These are phyloP conservation scores for Danaus chrysippus DNA, from an alignment of 2,888 invertebrate species.

Conservation along the genomic window DNA sequence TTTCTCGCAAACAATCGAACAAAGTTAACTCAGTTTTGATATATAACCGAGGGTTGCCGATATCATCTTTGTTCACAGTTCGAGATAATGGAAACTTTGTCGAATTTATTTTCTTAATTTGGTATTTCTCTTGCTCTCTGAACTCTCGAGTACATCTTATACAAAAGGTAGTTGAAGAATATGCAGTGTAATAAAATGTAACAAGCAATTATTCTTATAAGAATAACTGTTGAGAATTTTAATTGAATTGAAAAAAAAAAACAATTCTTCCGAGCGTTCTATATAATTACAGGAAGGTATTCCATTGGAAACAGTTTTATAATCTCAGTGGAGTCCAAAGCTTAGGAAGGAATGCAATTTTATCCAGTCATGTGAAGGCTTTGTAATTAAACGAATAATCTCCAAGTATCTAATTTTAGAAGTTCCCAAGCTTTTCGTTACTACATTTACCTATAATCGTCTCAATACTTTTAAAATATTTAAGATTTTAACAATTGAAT, in stretches of 20 bases:
- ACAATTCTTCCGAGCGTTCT: constrained; percentile 1
- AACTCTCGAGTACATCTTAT: too few species aligned
- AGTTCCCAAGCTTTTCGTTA: background rate
- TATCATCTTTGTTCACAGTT: constrained; percentile 30
- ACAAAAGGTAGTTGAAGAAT: background rate
- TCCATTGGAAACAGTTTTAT: constrained; percentile 31
- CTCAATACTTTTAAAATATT: too few species aligned
- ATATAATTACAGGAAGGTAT: constrained; percentile 14
- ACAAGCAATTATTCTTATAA: background rate
- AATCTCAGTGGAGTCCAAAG: constrained; percentile 27
- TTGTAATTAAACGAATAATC: constrained; percentile 43
- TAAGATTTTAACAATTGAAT: too few species aligned
- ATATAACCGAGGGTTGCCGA: constrained; percentile 34
- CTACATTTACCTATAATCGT: background rate
- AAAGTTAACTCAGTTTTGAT: constrained; percentile 37
- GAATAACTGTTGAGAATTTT: background rate
- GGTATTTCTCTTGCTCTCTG: too few species aligned
- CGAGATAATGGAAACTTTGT: constrained; percentile 21
- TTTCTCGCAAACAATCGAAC: constrained; percentile 45
- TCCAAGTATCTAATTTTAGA: constrained; percentile 16
- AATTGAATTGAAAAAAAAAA: background rate
- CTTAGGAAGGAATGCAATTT: constrained; percentile 40
- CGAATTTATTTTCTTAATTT: constrained; percentile 10
- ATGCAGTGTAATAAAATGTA: background rate
- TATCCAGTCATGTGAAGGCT: constrained; percentile 38